These are phyloP conservation scores for Eonycteris spelaea DNA, from an alignment of 2,113 vertebrate genomes.

Conservation along the genomic window DNA sequence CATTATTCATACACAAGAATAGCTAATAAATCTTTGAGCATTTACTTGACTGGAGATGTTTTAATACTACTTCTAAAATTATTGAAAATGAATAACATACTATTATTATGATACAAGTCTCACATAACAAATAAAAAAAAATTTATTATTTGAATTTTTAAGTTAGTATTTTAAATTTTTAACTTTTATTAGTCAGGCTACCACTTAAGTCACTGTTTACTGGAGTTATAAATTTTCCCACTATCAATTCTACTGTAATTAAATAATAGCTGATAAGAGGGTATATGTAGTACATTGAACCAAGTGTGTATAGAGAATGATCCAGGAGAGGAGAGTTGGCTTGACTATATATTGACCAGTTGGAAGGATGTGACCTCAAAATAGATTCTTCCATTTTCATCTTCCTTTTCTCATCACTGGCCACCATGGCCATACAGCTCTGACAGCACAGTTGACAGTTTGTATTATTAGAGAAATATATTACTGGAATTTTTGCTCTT, in stretches of 20 bases:
- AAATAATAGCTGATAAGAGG: background rate
- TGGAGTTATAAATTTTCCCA: background rate
- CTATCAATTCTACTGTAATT: background rate
- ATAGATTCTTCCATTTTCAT: background rate
- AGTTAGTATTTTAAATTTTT: constrained; percentile 1
- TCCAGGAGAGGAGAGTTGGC: background rate
- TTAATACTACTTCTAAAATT: background rate
- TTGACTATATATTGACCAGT: background rate
- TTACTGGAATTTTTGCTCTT: background rate
- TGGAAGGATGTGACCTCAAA: background rate
- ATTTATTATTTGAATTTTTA: constrained; percentile 8
- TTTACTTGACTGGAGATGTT: constrained; percentile 17
- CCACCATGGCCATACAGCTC: background rate
- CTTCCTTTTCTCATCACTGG: background rate
- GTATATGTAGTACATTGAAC: background rate
- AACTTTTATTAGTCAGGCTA: background rate
- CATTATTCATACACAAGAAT: background rate
- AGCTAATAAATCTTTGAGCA: background rate
- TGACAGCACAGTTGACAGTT: background rate
- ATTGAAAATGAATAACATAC: background rate
- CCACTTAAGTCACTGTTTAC: background rate
- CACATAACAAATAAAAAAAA: background rate
- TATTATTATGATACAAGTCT: background rate
- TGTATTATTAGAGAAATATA: background rate
- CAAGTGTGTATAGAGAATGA: background rate